These are phyloP conservation scores for Cyphomyrus plagiostoma DNA, from an alignment of 2,113 vertebrate genomes.

Conservation along the genomic window DNA sequence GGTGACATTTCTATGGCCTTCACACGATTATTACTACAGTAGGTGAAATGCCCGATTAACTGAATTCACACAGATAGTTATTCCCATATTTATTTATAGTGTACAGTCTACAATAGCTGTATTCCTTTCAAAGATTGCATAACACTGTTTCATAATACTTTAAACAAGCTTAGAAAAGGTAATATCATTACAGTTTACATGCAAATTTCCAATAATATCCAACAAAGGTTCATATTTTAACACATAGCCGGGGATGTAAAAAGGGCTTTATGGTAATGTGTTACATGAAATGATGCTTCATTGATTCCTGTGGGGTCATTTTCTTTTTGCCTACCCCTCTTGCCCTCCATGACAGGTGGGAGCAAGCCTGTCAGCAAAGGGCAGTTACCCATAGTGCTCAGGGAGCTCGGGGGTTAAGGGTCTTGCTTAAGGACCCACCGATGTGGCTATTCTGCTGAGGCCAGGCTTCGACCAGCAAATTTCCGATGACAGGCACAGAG, in stretches of 20 bases:
- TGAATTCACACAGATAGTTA: conserved; percentile 9
- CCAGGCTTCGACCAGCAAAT: background rate
- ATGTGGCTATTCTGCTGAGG: background rate
- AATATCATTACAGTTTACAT: conserved; percentile 36
- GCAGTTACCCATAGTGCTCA: background rate
- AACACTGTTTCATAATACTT: conserved; percentile 54
- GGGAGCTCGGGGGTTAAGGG: background rate
- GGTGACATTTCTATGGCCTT: background rate
- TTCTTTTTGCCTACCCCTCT: background rate
- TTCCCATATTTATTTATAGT: conserved; percentile 6
- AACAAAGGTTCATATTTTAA: background rate
- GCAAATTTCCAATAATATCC: conserved; percentile 14
- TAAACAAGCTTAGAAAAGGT: conserved; percentile 29
- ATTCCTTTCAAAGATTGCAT: conserved; percentile 54
- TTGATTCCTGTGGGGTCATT: background rate
- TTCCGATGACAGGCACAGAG: background rate
- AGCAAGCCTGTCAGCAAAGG: background rate
- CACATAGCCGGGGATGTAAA: background rate
- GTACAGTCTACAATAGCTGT: conserved; percentile 23
- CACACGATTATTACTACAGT: background rate
- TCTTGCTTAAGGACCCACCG: background rate
- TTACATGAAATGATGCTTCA: background rate
- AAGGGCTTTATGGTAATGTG: background rate
- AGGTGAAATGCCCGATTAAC: background rate
- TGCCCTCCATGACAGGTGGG: background rate